A percentile compares a stretch with the other conserved stretches of the same genome.
Evolutionary conservation across 2,888 invertebrate species (phyloP).

Genomic region (Prosapia bicincta): DNA sequence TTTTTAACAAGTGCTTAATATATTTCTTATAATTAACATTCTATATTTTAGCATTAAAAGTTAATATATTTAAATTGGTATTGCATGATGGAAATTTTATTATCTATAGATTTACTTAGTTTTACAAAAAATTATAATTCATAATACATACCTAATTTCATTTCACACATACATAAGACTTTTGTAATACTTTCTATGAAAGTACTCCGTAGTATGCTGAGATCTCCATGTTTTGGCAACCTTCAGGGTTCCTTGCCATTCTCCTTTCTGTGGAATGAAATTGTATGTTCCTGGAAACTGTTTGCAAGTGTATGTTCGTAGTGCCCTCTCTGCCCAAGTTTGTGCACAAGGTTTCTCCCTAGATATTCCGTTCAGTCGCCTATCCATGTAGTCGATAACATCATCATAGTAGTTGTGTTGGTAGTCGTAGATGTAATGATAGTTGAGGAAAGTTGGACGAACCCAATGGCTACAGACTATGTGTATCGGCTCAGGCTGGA

Average conservation of each 20-base stretch:
- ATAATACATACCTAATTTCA: too few relatives aligned
- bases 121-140: too few relatives aligned
- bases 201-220: conserved; percentile 70
- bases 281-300: conserved; percentile 33
- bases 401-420: conserved; percentile 83
- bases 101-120: too few relatives aligned
- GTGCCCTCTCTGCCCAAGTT: conserved; percentile 81
- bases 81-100: too few relatives aligned
- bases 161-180: neutral
- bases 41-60: too few relatives aligned
- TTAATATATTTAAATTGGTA: too few relatives aligned
- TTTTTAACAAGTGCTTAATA: too few relatives aligned
- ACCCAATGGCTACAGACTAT: conserved; percentile 67
- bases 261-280: conserved; percentile 31
- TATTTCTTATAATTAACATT: too few relatives aligned
- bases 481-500: neutral
- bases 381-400: conserved; percentile 77
- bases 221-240: conserved; percentile 56
- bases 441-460: conserved; percentile 77
- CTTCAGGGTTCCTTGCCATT: neutral
- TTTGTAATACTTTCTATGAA: conserved; percentile 62
- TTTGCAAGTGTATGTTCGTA: conserved; percentile 59
- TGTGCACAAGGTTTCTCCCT: conserved; percentile 74
- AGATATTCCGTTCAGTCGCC: conserved; percentile 61
- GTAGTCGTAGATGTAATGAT: conserved; percentile 80